Evolutionary conservation across 1,140 invertebrate genomes (phyloP), one percentile per base, ranked within the genome.

Genomic region (Metaphire vulgaris): DNA sequence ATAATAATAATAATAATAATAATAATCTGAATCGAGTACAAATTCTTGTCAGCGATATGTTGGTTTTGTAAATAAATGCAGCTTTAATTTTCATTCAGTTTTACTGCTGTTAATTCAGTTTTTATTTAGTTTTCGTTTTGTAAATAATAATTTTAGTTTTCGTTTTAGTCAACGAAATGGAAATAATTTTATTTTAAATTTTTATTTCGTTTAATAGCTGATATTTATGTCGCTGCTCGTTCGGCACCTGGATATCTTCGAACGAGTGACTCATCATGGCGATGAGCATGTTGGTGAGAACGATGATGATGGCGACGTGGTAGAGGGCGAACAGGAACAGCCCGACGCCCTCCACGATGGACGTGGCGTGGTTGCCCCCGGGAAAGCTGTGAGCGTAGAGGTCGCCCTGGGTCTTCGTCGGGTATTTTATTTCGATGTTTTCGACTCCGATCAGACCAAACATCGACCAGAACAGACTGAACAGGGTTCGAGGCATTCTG

Each of bases 381-480:
- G 77, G 74, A 41, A 76, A 76, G 28, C 41, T 69, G 31, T 33
- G 33, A 31, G 31, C 41, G 31, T 15, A 74, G 12, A 41, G 29
- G 26, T 74, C 74, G 56, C 33, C 33, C 33, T 41, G 1, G n/a
- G 76, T 64, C 32, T 76, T 76, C 28, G 29, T 68, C 33, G 77
- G 77, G 65, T 78, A 75, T 68, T 74, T 78, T 26, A 78, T 75
- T 28, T 75, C 68, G 2, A 78, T 74, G 30, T 68, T 75, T 31
- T 78, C 69, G 14, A 91, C 86, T 1, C 90, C 89, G 0, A 90
- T 88, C 88, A 92, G 90, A 72, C 91, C 91, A 81, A 92, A 92
- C 78, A 92, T 87, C 0, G 90, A 90, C 91, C 91, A 92, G 83
- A 92, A 92, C 32, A 92, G 86, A 1, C 90, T 92, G 80, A 90